Evolutionary conservation across 2,113 vertebrate genomes (phyloP).

Genomic region (Chrysochloris asiatica): DNA sequence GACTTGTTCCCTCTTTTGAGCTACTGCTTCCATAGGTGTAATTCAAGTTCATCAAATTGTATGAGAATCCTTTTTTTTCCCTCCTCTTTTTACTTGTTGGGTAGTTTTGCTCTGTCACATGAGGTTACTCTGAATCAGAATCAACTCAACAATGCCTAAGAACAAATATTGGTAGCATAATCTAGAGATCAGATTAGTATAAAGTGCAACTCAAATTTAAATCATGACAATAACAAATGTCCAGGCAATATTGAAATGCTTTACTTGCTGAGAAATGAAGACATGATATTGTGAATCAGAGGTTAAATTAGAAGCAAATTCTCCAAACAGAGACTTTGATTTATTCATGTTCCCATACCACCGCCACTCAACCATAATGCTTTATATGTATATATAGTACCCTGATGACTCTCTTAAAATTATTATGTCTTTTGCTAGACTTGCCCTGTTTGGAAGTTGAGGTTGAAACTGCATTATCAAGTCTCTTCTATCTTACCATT

Average conservation of each 20-base stretch:
- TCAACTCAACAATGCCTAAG: not conserved
- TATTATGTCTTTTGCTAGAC: not conserved
- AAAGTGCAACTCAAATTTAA: not conserved
- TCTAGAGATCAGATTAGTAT: not conserved
- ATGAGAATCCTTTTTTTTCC: no score
- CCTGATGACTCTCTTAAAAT: constrained; percentile 2
- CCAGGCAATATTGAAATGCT: not conserved
- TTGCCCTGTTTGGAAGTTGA: not conserved
- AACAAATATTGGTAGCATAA: not conserved
- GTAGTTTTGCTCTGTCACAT: no score
- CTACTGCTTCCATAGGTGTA: no score
- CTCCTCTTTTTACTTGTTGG: no score
- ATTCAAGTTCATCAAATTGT: no score
- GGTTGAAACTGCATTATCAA: not conserved
- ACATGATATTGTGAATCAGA: not conserved
- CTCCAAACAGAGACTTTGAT: not conserved
- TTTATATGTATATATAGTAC: not conserved
- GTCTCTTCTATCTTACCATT: not conserved
- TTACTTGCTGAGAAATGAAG: constrained; percentile 41
- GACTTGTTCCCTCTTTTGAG: no score
- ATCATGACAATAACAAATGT: not conserved
- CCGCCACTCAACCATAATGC: not conserved
- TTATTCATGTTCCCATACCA: not conserved
- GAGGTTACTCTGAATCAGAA: not conserved
- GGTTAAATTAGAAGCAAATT: constrained; percentile 15